Percentiles rank a stretch among this genome's conserved stretches.
phyloP scores from a whole-genome alignment of 2,888 invertebrate species.

The Agapostemon virescens region DNA sequence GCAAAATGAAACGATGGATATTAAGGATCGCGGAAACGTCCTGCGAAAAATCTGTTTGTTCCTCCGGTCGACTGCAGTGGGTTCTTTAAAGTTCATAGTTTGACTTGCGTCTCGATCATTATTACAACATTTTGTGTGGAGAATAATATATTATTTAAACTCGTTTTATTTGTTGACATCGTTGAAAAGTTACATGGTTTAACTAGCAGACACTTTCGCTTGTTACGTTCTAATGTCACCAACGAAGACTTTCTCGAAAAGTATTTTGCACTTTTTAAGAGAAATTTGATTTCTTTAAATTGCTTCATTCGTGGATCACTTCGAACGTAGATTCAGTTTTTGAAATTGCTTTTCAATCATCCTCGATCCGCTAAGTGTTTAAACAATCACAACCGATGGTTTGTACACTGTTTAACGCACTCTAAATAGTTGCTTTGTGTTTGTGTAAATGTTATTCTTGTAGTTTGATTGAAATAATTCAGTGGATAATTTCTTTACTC shows the following conservation, averaged over 20 bases:
- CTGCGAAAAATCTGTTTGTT: constrained; percentile 13
- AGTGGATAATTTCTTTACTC: constrained; percentile 18
- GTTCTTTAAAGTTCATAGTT: not conserved
- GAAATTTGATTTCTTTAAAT: too few relatives aligned
- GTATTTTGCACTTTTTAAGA: not conserved
- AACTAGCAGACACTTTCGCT: not conserved
- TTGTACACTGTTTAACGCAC: too few relatives aligned
- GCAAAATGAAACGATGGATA: constrained; percentile 2
- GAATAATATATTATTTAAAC: not conserved
- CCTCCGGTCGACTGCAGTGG: not conserved
- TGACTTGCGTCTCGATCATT: not conserved
- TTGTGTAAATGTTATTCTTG: not conserved
- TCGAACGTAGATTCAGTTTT: not conserved
- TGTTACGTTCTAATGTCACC: not conserved
- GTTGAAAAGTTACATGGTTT: not conserved
- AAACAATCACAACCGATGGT: not conserved
- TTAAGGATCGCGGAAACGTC: not conserved
- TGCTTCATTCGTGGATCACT: not conserved
- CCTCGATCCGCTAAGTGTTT: not conserved
- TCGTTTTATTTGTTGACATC: not conserved
- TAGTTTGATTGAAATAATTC: not conserved
- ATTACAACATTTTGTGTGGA: not conserved
- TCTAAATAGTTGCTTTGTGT: not conserved
- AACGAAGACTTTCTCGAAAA: not conserved
- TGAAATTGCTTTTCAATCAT: not conserved